phyloP scores from a whole-genome alignment of 2,888 invertebrate species.

The Laspeyria flexula region DNA sequence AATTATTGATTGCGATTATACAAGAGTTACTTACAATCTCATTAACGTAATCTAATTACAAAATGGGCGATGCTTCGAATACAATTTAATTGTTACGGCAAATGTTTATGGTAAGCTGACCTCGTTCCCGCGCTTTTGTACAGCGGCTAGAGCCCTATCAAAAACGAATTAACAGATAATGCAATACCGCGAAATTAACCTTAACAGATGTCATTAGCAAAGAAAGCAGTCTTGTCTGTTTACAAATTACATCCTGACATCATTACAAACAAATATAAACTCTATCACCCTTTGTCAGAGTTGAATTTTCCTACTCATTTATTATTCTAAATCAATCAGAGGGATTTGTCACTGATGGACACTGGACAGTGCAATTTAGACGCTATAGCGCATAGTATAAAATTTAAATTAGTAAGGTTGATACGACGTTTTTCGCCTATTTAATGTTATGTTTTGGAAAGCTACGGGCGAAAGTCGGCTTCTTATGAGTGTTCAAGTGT shows the following conservation, averaged over 20 bases:
- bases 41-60: constrained; percentile 4
- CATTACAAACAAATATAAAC: constrained; percentile 21
- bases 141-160: constrained; percentile 54
- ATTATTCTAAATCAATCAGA: constrained; percentile 47
- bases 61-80: constrained; percentile 1
- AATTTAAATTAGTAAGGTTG: constrained; percentile 24
- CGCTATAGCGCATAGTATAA: constrained; percentile 32
- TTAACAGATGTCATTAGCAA: constrained; percentile 64
- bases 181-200: constrained; percentile 57
- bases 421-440: constrained; percentile 56
- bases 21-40: neutral
- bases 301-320: constrained; percentile 32
- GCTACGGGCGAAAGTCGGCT: constrained; percentile 81
- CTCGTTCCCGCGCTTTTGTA: constrained; percentile 25
- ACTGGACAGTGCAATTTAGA: constrained; percentile 45
- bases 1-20: no score
- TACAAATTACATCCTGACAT: constrained; percentile 44
- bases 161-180: constrained; percentile 64
- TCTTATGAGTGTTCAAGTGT: constrained; percentile 60
- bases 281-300: constrained; percentile 19
- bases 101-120: constrained; percentile 28
- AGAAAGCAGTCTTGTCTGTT: constrained; percentile 61
- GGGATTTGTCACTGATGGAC: constrained; percentile 44
- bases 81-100: constrained; percentile 22
- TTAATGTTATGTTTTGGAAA: constrained; percentile 75